These are phyloP conservation scores for Drosophila athabasca DNA, from an alignment of 1,140 invertebrate species.

Conservation along the genomic window DNA sequence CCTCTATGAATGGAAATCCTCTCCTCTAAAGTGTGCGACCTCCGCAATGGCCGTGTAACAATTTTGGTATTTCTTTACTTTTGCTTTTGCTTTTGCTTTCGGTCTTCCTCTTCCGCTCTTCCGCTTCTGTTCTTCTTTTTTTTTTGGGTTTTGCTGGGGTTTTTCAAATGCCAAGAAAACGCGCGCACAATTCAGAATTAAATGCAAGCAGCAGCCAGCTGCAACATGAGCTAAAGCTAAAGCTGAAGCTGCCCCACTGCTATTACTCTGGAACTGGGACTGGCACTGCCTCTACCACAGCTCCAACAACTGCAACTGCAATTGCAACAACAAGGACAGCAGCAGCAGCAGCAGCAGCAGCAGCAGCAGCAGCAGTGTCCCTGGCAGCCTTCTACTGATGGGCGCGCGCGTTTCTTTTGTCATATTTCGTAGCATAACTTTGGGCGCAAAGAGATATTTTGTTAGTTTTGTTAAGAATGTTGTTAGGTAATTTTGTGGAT, in stretches of 20 bases:
- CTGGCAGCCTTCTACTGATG: no score
- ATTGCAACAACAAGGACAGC: no score
- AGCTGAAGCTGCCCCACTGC: not conserved
- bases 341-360: no score
- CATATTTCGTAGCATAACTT: not conserved
- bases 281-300: conserved; percentile 29
- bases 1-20: conserved; percentile 21
- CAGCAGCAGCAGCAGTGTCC: no score
- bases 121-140: conserved; percentile 8
- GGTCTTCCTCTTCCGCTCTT: not conserved
- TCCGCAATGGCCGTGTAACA: conserved; percentile 79
- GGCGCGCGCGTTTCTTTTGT: conserved; percentile 1
- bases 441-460: conserved; percentile 1
- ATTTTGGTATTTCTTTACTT: conserved; percentile 53
- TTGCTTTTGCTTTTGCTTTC: not conserved
- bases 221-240: no score
- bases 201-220: conserved; percentile 15
- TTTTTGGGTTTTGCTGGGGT: not conserved
- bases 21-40: conserved; percentile 63
- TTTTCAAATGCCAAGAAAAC: conserved; percentile 48
- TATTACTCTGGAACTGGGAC: not conserved
- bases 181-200: conserved; percentile 51
- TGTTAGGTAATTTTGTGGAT: conserved; percentile 45
- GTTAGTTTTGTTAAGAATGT: conserved; percentile 37
- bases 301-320: conserved; percentile 1